phyloP scores from a whole-genome alignment of 2,888 invertebrate species.

The Hypolimnas misippus region DNA sequence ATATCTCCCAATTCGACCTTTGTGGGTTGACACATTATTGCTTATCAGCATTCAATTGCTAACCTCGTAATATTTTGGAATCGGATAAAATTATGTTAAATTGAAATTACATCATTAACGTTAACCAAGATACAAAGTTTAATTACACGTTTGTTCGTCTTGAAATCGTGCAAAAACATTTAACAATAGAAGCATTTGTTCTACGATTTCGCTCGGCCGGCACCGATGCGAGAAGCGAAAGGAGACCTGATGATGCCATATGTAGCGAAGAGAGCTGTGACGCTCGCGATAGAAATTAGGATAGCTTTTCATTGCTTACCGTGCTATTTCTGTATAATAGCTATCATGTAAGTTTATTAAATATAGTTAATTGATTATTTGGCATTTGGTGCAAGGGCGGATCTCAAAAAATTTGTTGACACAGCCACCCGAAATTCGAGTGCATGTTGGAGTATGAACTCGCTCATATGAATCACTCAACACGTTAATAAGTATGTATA shows the following conservation, averaged over 20 bases:
- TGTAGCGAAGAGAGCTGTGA: constrained; percentile 16
- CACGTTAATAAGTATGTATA: too few relatives aligned
- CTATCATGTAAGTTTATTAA: neutral
- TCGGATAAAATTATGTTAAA: neutral
- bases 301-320: neutral
- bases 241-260: neutral
- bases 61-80: too few relatives aligned
- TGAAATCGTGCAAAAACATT: constrained; percentile 13
- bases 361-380: too few relatives aligned
- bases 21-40: too few relatives aligned
- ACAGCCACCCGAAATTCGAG: too few relatives aligned
- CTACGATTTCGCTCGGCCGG: constrained; percentile 20
- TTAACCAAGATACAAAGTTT: neutral
- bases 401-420: too few relatives aligned
- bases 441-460: too few relatives aligned
- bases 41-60: too few relatives aligned
- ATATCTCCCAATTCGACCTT: too few relatives aligned
- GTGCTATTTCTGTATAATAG: neutral
- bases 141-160: neutral
- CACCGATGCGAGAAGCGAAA: constrained; percentile 24
- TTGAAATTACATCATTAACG: neutral
- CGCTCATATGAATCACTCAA: too few relatives aligned
- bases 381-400: too few relatives aligned
- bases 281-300: neutral
- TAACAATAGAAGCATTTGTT: constrained; percentile 22